phyloP scores from a whole-genome alignment of 1,140 invertebrate species.

The Micrasema longulum region DNA sequence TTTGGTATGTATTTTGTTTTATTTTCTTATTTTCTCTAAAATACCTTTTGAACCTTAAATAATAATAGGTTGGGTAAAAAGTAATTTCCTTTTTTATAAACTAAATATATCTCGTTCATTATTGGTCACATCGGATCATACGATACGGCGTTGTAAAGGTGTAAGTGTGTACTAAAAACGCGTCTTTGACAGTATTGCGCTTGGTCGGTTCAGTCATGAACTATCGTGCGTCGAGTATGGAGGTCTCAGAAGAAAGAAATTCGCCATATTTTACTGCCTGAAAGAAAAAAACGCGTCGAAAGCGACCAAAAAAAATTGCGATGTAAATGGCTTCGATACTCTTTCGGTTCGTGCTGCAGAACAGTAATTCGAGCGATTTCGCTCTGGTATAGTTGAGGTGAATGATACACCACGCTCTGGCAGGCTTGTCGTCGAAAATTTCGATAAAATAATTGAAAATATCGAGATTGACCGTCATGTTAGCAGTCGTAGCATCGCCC shows the following conservation, averaged over 20 bases:
- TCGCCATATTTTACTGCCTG: neutral
- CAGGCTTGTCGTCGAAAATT: too few species aligned
- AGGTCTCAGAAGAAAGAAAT: too few species aligned
- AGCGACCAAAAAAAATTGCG: constrained; percentile 21
- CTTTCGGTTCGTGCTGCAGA: constrained; percentile 22
- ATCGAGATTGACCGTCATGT: too few species aligned
- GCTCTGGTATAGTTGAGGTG: too few species aligned
- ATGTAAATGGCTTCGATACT: constrained; percentile 18
- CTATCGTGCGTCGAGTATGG: constrained; percentile 25
- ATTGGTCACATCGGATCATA: constrained; percentile 10
- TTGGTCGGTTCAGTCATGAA: constrained; percentile 52
- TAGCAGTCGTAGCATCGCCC: constrained; percentile 19
- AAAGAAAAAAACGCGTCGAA: neutral
- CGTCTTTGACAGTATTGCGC: constrained; percentile 17
- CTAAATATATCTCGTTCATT: constrained; percentile 21
- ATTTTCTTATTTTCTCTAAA: too few species aligned
- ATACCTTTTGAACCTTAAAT: too few species aligned
- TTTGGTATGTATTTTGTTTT: too few species aligned
- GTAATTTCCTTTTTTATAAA: constrained; percentile 21
- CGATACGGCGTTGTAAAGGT: constrained; percentile 6
- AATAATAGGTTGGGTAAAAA: too few species aligned
- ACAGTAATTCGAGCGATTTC: constrained; percentile 15
- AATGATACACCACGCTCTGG: too few species aligned
- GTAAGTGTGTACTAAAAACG: constrained; percentile 5
- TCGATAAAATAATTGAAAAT: too few species aligned